Conservation (phyloP, 2,113 vertebrate species). For the Saccopteryx bilineata region DNA sequence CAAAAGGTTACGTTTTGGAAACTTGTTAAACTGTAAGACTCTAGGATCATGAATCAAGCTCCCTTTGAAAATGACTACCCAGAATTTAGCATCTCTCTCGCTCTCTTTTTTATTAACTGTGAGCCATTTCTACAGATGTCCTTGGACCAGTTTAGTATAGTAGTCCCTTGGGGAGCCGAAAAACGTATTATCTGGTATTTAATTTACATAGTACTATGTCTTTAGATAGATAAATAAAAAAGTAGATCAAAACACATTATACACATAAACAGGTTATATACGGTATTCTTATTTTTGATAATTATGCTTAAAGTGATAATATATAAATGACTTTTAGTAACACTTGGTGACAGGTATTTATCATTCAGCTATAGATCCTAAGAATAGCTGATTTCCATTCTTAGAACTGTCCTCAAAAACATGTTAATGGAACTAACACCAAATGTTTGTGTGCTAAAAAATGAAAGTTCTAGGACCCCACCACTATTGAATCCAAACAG, state of each 20-base stretch:
- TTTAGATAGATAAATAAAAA: background rate
- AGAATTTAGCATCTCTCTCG: conserved; percentile 18
- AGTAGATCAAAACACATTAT: background rate
- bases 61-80: conserved; percentile 30
- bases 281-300: background rate
- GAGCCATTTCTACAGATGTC: conserved; percentile 6
- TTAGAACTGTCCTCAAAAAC: background rate
- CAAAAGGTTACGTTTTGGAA: conserved; percentile 59
- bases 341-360: conserved; percentile 15
- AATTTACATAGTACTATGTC: background rate
- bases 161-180: background rate
- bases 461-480: background rate
- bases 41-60: conserved; percentile 48
- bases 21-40: conserved; percentile 56
- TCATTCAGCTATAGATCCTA: background rate
- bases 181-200: background rate
- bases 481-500: background rate
- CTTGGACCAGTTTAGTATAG: background rate
- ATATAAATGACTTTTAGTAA: background rate
- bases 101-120: background rate
- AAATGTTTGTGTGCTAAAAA: conserved; percentile 24
- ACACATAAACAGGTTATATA: background rate
- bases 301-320: background rate
- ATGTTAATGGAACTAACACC: background rate
- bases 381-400: background rate